phyloP scores from a whole-genome alignment of 2,888 invertebrate genomes.

The Argyra leucocephala region DNA sequence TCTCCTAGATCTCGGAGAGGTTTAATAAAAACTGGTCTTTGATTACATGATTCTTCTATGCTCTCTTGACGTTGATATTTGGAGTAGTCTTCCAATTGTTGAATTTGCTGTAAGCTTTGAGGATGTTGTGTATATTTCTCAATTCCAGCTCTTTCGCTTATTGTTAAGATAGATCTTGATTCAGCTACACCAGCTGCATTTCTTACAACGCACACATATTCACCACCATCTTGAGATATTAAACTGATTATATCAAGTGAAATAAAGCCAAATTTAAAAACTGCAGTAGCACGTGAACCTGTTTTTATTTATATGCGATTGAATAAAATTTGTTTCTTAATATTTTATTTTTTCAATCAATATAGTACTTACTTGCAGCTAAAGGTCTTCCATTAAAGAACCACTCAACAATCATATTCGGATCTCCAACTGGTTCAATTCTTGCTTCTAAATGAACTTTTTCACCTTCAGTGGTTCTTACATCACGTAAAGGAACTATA shows the following conservation, averaged over 20 bases:
- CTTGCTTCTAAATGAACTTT: conserved; percentile 94
- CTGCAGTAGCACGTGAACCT: conserved; percentile 92
- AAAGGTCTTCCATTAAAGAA: conserved; percentile 83
- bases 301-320: conserved; percentile 9
- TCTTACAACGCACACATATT: conserved; percentile 79
- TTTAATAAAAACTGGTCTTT: conserved; percentile 79
- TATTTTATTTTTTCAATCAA: not conserved
- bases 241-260: conserved; percentile 84
- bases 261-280: conserved; percentile 96
- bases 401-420: conserved; percentile 94
- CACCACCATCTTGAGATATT: conserved; percentile 76
- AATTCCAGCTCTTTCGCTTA: conserved; percentile 72
- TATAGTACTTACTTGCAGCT: conserved; percentile 68
- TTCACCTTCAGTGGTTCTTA: conserved; percentile 78
- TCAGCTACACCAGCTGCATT: conserved; percentile 81
- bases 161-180: conserved; percentile 70
- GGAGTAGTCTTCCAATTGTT: conserved; percentile 81
- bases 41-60: conserved; percentile 68
- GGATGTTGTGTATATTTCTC: conserved; percentile 85
- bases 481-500: conserved; percentile 76
- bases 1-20: conserved; percentile 78
- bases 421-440: conserved; percentile 93
- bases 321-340: not conserved
- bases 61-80: conserved; percentile 78
- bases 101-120: conserved; percentile 81